A percentile compares a stretch with the other conserved stretches of the same genome.
These are phyloP conservation scores for Cottus gobio DNA, from an alignment of 2,113 vertebrate species.

Conservation along the genomic window DNA sequence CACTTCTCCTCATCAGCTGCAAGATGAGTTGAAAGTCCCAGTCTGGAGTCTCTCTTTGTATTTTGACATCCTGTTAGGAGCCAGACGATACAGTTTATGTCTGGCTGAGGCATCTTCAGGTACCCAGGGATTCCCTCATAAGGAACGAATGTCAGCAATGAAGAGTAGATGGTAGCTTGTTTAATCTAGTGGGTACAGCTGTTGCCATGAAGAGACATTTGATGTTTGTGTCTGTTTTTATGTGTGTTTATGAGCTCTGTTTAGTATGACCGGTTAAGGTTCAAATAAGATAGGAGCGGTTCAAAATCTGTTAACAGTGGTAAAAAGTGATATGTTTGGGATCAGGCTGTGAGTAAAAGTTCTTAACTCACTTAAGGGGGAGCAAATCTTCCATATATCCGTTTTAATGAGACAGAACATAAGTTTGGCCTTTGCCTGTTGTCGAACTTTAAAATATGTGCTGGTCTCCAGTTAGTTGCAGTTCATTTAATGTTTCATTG, in stretches of 20 bases:
- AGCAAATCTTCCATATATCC: constrained; percentile 12
- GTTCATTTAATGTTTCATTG: constrained; percentile 30
- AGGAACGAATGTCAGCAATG: constrained; percentile 74
- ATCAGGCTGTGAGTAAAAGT: not conserved
- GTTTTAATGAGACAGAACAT: not conserved
- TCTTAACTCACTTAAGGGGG: not conserved
- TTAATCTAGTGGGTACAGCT: constrained; percentile 60
- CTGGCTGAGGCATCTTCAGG: constrained; percentile 45
- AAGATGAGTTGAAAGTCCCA: constrained; percentile 34
- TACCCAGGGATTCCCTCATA: constrained; percentile 68
- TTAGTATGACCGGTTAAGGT: constrained; percentile 19
- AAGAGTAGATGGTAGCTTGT: constrained; percentile 65
- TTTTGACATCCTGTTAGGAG: constrained; percentile 66
- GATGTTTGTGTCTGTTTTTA: constrained; percentile 29
- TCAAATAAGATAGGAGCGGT: constrained; percentile 8
- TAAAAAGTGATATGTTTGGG: not conserved
- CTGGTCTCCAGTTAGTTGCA: not conserved
- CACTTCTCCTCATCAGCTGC: constrained; percentile 37
- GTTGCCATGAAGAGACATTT: constrained; percentile 49
- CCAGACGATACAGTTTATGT: constrained; percentile 68
- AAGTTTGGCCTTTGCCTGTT: constrained; percentile 4
- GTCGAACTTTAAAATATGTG: constrained; percentile 10
- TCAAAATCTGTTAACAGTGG: constrained; percentile 7
- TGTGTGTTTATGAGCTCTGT: constrained; percentile 15
- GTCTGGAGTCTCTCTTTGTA: constrained; percentile 46